phyloP scores from a whole-genome alignment of 2,888 invertebrate species.

The Liodrosophila aerea region DNA sequence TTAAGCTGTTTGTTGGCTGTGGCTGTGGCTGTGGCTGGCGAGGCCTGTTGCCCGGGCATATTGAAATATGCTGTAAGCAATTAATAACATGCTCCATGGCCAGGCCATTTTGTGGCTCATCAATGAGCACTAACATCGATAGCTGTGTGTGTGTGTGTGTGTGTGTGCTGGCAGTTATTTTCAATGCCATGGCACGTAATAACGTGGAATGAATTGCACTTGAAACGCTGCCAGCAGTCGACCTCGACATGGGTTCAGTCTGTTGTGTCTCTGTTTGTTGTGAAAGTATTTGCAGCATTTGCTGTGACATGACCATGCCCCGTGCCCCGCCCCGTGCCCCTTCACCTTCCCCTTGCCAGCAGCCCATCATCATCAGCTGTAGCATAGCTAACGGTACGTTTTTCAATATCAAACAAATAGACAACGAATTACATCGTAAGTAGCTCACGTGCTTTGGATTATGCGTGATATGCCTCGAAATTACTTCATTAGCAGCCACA shows the following conservation, averaged over 20 bases:
- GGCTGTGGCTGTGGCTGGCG: constrained; percentile 2
- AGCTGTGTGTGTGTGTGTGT: constrained; percentile 3
- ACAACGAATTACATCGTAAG: constrained; percentile 78
- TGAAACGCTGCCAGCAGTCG: constrained; percentile 43
- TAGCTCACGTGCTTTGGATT: constrained; percentile 77
- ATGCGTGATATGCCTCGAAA: constrained; percentile 78
- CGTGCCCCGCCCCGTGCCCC: constrained; percentile 1
- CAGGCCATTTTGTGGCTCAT: constrained; percentile 50
- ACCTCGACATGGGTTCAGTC: too few species aligned
- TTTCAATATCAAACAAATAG: constrained; percentile 78
- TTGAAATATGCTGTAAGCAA: constrained; percentile 72
- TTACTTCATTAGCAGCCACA: constrained; percentile 78
- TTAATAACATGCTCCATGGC: constrained; percentile 62
- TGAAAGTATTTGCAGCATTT: constrained; percentile 53
- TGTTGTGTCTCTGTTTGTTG: too few species aligned
- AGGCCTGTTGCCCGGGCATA: constrained; percentile 33
- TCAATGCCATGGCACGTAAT: constrained; percentile 76
- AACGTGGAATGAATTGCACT: constrained; percentile 73
- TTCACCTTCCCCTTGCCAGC: background rate
- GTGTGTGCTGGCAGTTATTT: constrained; percentile 38
- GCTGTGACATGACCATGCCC: constrained; percentile 33
- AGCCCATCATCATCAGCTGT: constrained; percentile 1
- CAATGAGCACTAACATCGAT: constrained; percentile 37
- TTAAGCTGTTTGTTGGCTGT: constrained; percentile 55
- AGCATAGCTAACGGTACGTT: constrained; percentile 41